phyloP scores from a whole-genome alignment of 2,888 invertebrate species.

The Tanypteryx hageni region DNA sequence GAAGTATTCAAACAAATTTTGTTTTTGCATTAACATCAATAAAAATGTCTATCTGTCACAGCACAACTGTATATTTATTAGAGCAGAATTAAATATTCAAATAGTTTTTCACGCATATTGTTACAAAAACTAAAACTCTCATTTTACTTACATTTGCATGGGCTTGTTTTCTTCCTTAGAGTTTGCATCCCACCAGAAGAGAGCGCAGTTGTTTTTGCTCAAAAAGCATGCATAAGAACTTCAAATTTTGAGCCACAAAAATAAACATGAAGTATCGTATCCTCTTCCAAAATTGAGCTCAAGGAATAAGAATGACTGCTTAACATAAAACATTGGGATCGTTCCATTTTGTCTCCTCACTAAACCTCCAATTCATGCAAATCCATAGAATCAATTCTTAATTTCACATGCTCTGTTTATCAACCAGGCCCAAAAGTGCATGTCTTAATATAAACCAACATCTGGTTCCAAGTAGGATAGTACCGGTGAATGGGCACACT shows the following conservation, averaged over 20 bases:
- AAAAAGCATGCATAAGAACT: background rate
- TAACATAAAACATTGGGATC: background rate
- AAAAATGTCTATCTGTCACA: no score
- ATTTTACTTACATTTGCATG: constrained; percentile 91
- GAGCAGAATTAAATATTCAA: background rate
- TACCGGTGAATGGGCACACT: background rate
- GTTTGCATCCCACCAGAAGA: constrained; percentile 84
- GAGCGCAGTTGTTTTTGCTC: background rate
- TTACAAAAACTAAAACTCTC: background rate
- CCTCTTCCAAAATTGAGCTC: background rate
- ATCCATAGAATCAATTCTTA: background rate
- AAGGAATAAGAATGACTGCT: background rate
- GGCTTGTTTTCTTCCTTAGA: constrained; percentile 94
- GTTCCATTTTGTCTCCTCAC: background rate
- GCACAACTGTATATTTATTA: no score
- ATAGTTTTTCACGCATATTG: no score
- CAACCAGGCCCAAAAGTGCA: constrained; percentile 9
- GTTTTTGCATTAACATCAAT: no score
- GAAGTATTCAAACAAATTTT: no score
- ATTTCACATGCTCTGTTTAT: background rate
- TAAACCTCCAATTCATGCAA: background rate
- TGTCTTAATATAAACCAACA: background rate
- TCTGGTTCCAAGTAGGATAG: background rate
- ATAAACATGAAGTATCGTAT: background rate
- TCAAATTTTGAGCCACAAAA: background rate